Percentiles rank a stretch among this genome's conserved stretches.
Evolutionary conservation across 2,888 invertebrate genomes (phyloP).

Genomic region (Diloba caeruleocephala): DNA sequence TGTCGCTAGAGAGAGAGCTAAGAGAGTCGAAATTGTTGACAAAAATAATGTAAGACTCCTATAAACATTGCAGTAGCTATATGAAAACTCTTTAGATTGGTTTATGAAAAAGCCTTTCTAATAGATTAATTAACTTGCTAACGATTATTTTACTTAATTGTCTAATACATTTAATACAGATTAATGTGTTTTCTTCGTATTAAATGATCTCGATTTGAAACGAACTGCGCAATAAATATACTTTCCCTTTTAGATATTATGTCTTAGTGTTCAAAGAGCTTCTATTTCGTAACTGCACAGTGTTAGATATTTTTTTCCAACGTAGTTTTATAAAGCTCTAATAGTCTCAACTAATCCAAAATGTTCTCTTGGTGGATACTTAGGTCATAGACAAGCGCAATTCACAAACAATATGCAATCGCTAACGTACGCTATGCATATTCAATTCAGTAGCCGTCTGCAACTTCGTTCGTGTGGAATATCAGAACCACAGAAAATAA

Average conservation of each 20-base stretch:
- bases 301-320: background rate
- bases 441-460: constrained; percentile 8
- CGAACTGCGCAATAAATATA: constrained; percentile 25
- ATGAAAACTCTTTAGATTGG: background rate
- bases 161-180: constrained; percentile 3
- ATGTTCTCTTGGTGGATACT: constrained; percentile 6
- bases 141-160: constrained; percentile 4
- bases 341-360: constrained; percentile 1
- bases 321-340: constrained; percentile 3
- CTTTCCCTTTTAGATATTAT: constrained; percentile 34
- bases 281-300: constrained; percentile 7
- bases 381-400: constrained; percentile 8
- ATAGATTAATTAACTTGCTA: constrained; percentile 9
- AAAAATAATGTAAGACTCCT: constrained; percentile 3
- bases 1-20: background rate
- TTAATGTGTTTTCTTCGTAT: constrained; percentile 23
- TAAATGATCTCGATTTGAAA: constrained; percentile 25
- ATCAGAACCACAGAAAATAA: background rate
- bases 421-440: constrained; percentile 23
- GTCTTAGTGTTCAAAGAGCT: constrained; percentile 17
- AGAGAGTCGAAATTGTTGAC: constrained; percentile 8
- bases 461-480: background rate
- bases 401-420: constrained; percentile 23
- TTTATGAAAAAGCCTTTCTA: constrained; percentile 21
- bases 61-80: constrained; percentile 1